phyloP scores from a whole-genome alignment of 2,113 vertebrate genomes.

The Heterocephalus glaber region DNA sequence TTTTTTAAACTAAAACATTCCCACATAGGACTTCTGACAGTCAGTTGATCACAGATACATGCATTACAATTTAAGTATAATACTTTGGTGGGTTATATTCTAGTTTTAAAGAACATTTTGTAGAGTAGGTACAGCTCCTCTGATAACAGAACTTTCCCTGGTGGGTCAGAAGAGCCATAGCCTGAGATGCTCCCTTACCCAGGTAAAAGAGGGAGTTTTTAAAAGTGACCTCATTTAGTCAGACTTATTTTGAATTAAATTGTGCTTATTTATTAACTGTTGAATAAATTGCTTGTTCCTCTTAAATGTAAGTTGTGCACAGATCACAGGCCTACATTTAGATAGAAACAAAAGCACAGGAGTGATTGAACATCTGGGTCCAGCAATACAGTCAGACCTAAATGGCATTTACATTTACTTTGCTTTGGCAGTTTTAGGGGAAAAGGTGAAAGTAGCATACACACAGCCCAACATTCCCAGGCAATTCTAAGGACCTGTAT shows the following conservation, averaged over 20 bases:
- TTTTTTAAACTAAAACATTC: not conserved
- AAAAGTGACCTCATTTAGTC: not conserved
- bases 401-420: not conserved
- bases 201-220: not conserved
- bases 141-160: not conserved
- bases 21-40: not conserved
- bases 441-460: not conserved
- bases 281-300: not conserved
- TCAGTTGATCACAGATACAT: not conserved
- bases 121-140: not conserved
- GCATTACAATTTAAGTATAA: not conserved
- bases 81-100: not conserved
- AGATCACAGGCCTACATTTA: not conserved
- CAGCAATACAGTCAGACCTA: not conserved
- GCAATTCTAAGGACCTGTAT: not conserved
- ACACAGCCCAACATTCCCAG: not conserved
- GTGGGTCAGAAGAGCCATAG: not conserved
- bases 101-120: not conserved
- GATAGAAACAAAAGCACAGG: not conserved
- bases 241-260: slow-evolving; percentile 20
- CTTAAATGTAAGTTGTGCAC: not conserved
- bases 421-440: not conserved
- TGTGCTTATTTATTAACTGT: not conserved
- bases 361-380: not conserved
- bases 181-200: not conserved